These are phyloP conservation scores for Dynastes hyllus DNA, from an alignment of 2,888 invertebrate species.

Conservation along the genomic window DNA sequence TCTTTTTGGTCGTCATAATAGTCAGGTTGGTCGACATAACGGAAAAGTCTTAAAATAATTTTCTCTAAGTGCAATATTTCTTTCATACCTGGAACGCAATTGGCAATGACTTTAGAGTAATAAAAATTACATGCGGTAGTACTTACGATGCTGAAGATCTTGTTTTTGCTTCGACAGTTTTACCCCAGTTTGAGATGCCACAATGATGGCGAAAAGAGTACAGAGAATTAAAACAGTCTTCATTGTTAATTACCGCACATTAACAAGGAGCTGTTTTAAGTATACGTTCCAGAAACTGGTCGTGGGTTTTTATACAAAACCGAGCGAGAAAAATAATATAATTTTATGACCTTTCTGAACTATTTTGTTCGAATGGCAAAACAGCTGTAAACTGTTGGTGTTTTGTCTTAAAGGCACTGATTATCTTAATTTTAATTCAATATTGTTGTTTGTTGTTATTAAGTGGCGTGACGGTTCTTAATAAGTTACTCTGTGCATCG, in stretches of 20 bases:
- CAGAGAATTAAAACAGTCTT: slow-evolving; percentile 12
- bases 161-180: slow-evolving; percentile 14
- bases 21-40: slow-evolving; percentile 78
- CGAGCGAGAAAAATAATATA: slow-evolving; percentile 9
- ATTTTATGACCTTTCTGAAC: slow-evolving; percentile 39
- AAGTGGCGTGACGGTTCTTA: slow-evolving; percentile 12
- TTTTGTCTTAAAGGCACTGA: slow-evolving; percentile 35
- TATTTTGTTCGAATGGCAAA: slow-evolving; percentile 25
- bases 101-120: not conserved
- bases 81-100: slow-evolving; percentile 54
- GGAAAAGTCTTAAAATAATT: slow-evolving; percentile 75
- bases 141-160: slow-evolving; percentile 20
- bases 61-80: slow-evolving; percentile 63
- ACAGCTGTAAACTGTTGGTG: slow-evolving; percentile 12
- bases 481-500: not conserved
- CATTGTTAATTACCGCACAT: slow-evolving; percentile 20
- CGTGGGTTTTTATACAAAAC: slow-evolving; percentile 34
- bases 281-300: not conserved
- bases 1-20: slow-evolving; percentile 73
- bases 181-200: slow-evolving; percentile 3
- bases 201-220: not conserved
- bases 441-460: slow-evolving; percentile 26
- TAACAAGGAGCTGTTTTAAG: slow-evolving; percentile 10
- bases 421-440: slow-evolving; percentile 14
- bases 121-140: not conserved